A percentile compares a stretch with the other conserved stretches of the same genome.
Evolutionary conservation across 2,888 invertebrate genomes (phyloP).

Genomic region (Acanthopleura granulata): DNA sequence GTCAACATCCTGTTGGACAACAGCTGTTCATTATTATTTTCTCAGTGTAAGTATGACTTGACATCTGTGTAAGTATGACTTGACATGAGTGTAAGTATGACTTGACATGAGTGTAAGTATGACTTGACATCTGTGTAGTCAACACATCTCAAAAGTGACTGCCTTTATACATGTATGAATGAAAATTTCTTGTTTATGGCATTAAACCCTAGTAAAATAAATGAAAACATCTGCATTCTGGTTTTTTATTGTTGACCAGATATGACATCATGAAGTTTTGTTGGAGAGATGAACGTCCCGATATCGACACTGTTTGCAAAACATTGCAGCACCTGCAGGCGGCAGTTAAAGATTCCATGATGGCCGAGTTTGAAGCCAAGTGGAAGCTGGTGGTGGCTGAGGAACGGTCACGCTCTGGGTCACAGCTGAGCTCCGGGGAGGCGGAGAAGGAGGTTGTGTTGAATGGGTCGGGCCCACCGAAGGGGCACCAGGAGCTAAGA

Average conservation of each 20-base stretch:
- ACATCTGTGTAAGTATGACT: no score
- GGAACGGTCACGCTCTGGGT: neutral
- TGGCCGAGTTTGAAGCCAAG: slow-evolving; percentile 79
- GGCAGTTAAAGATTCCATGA: slow-evolving; percentile 23
- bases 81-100: no score
- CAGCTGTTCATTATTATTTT: no score
- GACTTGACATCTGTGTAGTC: no score
- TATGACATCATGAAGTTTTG: slow-evolving; percentile 82
- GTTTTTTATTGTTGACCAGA: slow-evolving; percentile 67
- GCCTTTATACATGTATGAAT: no score
- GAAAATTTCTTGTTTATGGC: no score
- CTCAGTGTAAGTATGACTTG: no score
- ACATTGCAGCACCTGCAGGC: slow-evolving; percentile 71
- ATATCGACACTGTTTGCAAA: slow-evolving; percentile 72
- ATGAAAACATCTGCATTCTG: no score
- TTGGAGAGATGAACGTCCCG: slow-evolving; percentile 75
- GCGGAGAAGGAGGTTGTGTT: neutral
- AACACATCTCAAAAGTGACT: no score
- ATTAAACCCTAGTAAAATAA: no score
- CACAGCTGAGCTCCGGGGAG: neutral
- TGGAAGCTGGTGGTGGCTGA: slow-evolving; percentile 74
- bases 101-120: no score
- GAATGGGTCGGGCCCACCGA: neutral
- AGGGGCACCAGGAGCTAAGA: neutral
- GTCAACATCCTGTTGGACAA: no score